Percentiles rank a stretch among this genome's conserved stretches.
Evolutionary conservation across 2,888 invertebrate species (phyloP).

Genomic region (Melipona beecheii): DNA sequence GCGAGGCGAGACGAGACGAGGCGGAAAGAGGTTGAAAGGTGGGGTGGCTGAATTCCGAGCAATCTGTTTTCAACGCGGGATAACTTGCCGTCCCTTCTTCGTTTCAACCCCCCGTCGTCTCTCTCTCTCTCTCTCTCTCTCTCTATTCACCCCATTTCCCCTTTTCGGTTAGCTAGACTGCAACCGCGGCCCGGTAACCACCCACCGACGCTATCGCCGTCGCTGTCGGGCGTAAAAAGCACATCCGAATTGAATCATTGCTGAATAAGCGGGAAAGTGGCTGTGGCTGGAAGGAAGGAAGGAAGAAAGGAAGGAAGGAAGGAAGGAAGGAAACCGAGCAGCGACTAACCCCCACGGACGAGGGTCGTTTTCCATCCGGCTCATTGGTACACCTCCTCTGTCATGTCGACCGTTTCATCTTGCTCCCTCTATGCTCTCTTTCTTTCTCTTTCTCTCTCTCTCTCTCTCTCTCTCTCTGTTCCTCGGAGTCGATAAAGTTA

Average conservation of each 20-base stretch:
- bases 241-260: conserved; percentile 84
- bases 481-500: conserved; percentile 22
- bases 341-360: conserved; percentile 56
- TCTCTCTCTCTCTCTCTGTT: conserved; percentile 5
- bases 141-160: conserved; percentile 45
- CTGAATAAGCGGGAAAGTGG: conserved; percentile 84
- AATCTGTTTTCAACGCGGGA: conserved; percentile 83
- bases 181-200: conserved; percentile 69
- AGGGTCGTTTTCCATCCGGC: conserved; percentile 73
- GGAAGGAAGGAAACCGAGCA: conserved; percentile 63
- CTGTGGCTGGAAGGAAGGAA: conserved; percentile 66
- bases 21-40: conserved; percentile 75
- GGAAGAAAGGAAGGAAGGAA: conserved; percentile 41
- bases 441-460: not conserved
- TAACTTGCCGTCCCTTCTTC: conserved; percentile 80
- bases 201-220: conserved; percentile 69
- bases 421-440: not conserved
- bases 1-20: conserved; percentile 58
- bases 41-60: conserved; percentile 80
- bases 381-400: conserved; percentile 72
- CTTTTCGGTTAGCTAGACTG: conserved; percentile 68
- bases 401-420: conserved; percentile 61
- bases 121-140: conserved; percentile 19
- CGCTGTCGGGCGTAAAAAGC: conserved; percentile 76
- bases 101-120: conserved; percentile 23